Percentiles rank a stretch among this genome's conserved stretches.
These are phyloP conservation scores for Drosophila acutilabella DNA, from an alignment of 2,888 invertebrate genomes.

Conservation along the genomic window DNA sequence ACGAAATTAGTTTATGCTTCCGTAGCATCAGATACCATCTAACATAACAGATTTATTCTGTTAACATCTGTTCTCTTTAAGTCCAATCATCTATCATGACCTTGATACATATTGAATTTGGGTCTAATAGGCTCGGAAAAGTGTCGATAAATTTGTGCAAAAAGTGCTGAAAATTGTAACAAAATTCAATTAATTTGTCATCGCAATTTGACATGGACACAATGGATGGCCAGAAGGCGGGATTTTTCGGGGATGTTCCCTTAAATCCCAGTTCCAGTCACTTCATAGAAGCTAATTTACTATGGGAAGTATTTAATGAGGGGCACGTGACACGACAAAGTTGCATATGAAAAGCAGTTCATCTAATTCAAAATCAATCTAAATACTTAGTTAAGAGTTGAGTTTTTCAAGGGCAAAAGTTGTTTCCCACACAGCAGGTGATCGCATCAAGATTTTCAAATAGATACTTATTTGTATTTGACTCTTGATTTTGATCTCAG, in stretches of 20 bases:
- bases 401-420: background rate
- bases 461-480: slow-evolving; percentile 9
- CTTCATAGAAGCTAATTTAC: slow-evolving; percentile 34
- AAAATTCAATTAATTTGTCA: slow-evolving; percentile 76
- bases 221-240: slow-evolving; percentile 5
- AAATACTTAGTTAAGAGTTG: slow-evolving; percentile 11
- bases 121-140: slow-evolving; percentile 40
- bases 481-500: slow-evolving; percentile 34
- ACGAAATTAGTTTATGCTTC: background rate
- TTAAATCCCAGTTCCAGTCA: slow-evolving; percentile 22
- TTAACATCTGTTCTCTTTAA: slow-evolving; percentile 55
- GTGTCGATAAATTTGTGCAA: slow-evolving; percentile 40
- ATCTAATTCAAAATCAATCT: slow-evolving; percentile 2
- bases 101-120: slow-evolving; percentile 57
- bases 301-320: slow-evolving; percentile 45
- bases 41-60: background rate
- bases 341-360: background rate
- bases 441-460: slow-evolving; percentile 22
- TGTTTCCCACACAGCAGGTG: slow-evolving; percentile 69
- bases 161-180: slow-evolving; percentile 53
- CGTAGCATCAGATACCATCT: background rate
- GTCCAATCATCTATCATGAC: slow-evolving; percentile 61
- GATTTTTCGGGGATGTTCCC: slow-evolving; percentile 24
- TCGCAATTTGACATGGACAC: slow-evolving; percentile 59
- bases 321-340: slow-evolving; percentile 33